These are phyloP conservation scores for Recurvirostra avosetta DNA, from an alignment of 2,113 vertebrate species.

Conservation along the genomic window DNA sequence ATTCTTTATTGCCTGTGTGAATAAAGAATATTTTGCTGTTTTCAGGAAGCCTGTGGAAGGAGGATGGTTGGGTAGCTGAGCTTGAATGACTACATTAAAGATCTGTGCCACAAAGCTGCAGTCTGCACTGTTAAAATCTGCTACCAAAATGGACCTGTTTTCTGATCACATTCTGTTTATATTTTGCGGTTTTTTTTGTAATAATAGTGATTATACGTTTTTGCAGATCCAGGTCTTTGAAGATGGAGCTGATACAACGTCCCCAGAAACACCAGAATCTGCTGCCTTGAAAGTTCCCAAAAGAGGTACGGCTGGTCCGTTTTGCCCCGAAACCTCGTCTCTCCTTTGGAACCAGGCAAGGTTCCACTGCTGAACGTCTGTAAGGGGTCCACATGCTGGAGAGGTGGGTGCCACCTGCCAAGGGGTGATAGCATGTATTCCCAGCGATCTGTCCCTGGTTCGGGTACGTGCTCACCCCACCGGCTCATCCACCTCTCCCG, in stretches of 20 bases:
- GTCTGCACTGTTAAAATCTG: neutral
- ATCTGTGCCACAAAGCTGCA: no score
- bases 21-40: neutral
- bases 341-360: fast-evolving
- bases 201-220: neutral
- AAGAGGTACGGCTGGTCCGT: constrained; percentile 73
- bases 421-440: neutral
- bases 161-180: neutral
- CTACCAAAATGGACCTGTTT: neutral
- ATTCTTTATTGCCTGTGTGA: neutral
- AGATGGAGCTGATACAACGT: constrained; percentile 92
- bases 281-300: constrained; percentile 84
- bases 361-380: fast-evolving
- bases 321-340: fast-evolving
- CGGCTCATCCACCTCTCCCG: fast-evolving
- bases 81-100: neutral
- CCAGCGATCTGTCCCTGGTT: neutral
- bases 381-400: fast-evolving
- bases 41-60: neutral
- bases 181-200: neutral
- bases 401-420: fast-evolving
- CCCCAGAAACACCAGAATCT: constrained; percentile 91
- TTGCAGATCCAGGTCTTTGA: constrained; percentile 92
- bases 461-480: fast-evolving
- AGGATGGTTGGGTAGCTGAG: neutral